A percentile compares a stretch with the other conserved stretches of the same genome.
These are phyloP conservation scores for Pseudococcus jackbeardsleyi DNA, from an alignment of 2,888 invertebrate species.

Conservation along the genomic window DNA sequence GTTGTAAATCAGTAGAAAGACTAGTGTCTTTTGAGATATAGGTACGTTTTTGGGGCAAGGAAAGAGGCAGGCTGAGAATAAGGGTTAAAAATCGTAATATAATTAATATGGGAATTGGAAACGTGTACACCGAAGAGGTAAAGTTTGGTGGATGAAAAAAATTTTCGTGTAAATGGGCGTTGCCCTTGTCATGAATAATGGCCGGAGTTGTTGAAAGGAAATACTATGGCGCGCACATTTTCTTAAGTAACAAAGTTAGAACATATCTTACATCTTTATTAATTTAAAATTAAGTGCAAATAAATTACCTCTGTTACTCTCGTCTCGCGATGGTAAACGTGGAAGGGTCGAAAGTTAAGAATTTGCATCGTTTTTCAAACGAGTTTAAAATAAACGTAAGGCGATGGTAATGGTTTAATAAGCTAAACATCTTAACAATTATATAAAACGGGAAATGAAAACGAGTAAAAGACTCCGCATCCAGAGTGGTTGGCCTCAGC, in stretches of 20 bases:
- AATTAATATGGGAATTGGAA: constrained; percentile 1
- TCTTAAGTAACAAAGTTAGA: constrained; percentile 58
- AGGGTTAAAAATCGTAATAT: neutral
- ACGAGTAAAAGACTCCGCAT: constrained; percentile 34
- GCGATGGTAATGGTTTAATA: constrained; percentile 62
- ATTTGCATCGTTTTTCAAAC: constrained; percentile 56
- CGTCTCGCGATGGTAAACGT: neutral
- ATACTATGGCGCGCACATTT: constrained; percentile 28
- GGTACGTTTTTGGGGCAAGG: too few relatives aligned
- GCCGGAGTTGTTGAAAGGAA: constrained; percentile 30
- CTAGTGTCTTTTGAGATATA: too few relatives aligned
- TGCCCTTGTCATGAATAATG: constrained; percentile 29
- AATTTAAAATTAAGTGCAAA: constrained; percentile 60
- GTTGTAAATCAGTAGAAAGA: neutral
- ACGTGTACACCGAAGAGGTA: neutral
- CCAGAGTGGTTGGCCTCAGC: too few relatives aligned
- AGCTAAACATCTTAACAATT: constrained; percentile 62
- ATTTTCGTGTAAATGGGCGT: constrained; percentile 25
- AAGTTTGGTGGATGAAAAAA: neutral
- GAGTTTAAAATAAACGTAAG: constrained; percentile 62
- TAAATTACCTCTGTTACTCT: constrained; percentile 56
- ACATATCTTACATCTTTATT: constrained; percentile 63
- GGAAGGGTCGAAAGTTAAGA: constrained; percentile 53
- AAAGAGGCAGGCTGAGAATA: neutral
- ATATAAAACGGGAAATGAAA: constrained; percentile 52